These are phyloP conservation scores for Polyodon spathula DNA, from an alignment of 2,113 vertebrate species.

Conservation along the genomic window DNA sequence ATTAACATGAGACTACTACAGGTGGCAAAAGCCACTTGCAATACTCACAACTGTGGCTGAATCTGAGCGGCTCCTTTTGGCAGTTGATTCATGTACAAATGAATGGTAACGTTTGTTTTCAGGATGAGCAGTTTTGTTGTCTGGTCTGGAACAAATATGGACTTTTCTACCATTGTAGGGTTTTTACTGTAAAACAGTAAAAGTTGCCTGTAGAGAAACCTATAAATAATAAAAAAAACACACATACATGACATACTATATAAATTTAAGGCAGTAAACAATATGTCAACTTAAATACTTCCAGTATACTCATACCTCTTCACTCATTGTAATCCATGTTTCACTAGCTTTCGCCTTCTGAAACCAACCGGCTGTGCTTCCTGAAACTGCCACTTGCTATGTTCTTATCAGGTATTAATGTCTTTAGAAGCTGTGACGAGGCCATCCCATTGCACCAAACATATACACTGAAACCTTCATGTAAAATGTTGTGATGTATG, in stretches of 20 bases:
- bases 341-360: too few species aligned
- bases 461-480: too few species aligned
- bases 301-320: too few species aligned
- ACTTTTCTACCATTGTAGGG: constrained; percentile 58
- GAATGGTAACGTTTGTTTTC: constrained; percentile 65
- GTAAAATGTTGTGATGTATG: too few species aligned
- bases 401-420: too few species aligned
- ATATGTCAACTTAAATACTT: not conserved
- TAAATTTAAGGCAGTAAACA: not conserved
- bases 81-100: constrained; percentile 83
- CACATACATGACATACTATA: not conserved
- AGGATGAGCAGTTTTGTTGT: constrained; percentile 65
- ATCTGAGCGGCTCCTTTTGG: constrained; percentile 83
- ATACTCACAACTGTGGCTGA: constrained; percentile 66
- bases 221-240: constrained; percentile 15
- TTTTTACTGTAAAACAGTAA: constrained; percentile 80
- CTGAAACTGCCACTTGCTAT: too few species aligned
- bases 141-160: constrained; percentile 66
- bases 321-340: too few species aligned
- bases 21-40: not conserved
- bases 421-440: too few species aligned
- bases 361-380: too few species aligned
- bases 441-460: too few species aligned
- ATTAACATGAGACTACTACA: not conserved
- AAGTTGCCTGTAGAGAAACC: constrained; percentile 78